A percentile compares a stretch with the other conserved stretches of the same genome.
phyloP scores from a whole-genome alignment of 2,113 vertebrate genomes.

The Laticauda laticaudata region DNA sequence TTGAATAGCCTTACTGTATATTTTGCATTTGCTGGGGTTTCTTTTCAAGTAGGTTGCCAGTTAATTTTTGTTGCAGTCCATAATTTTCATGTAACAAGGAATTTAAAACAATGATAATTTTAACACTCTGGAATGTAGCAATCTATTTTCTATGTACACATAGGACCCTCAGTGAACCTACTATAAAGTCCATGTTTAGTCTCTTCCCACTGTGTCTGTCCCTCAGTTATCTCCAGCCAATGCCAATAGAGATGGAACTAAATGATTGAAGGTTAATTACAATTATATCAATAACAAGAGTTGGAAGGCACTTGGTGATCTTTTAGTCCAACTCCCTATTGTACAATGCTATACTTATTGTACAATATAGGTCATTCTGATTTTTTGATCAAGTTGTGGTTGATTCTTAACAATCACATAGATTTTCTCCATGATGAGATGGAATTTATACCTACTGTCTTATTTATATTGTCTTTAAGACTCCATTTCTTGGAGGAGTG shows the following conservation, averaged over 20 bases:
- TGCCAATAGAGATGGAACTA: background rate
- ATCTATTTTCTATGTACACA: background rate
- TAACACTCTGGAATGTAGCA: background rate
- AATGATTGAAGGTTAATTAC: background rate
- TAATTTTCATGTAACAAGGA: background rate
- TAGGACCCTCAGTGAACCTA: background rate
- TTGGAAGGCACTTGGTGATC: background rate
- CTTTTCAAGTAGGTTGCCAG: background rate
- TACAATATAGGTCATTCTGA: background rate
- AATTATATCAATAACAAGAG: background rate
- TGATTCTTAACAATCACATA: background rate
- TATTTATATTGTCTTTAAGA: background rate
- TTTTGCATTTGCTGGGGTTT: background rate
- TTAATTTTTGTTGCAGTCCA: background rate
- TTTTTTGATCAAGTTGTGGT: background rate
- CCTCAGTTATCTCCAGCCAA: background rate
- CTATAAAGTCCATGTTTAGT: background rate
- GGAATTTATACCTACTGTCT: background rate
- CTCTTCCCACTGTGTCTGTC: background rate
- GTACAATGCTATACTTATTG: background rate
- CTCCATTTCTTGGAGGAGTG: background rate
- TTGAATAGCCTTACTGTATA: background rate
- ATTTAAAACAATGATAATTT: background rate
- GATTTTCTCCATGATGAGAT: background rate
- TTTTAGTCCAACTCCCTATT: background rate